Evolutionary conservation across 2,888 invertebrate species (phyloP).

Genomic region (Cheilosia grossa): DNA sequence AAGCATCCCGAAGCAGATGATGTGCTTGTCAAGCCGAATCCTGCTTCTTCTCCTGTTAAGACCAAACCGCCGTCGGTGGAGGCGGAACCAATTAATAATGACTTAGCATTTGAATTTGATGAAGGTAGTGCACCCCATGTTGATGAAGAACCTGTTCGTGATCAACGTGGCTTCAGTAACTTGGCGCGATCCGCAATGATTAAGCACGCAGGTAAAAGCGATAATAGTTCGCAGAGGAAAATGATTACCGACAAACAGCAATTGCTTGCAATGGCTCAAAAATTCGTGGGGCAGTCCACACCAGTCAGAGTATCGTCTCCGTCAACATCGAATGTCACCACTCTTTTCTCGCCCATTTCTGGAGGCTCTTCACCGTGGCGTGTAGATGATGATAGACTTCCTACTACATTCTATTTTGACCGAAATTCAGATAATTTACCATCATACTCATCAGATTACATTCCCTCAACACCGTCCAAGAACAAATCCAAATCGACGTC

Average conservation of each 20-base stretch:
- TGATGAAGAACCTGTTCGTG: slow-evolving; percentile 16
- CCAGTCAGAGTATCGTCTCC: slow-evolving; percentile 76
- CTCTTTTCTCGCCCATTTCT: slow-evolving; percentile 77
- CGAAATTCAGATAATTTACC: slow-evolving; percentile 80
- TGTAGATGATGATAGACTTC: slow-evolving; percentile 78
- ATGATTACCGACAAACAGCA: slow-evolving; percentile 69
- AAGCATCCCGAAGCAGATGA: slow-evolving; percentile 6
- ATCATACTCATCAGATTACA: slow-evolving; percentile 81
- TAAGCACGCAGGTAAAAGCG: slow-evolving; percentile 76
- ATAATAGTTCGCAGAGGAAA: slow-evolving; percentile 53
- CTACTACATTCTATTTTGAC: slow-evolving; percentile 79
- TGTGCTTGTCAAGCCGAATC: slow-evolving; percentile 1
- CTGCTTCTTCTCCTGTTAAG: not conserved
- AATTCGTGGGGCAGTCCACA: slow-evolving; percentile 78
- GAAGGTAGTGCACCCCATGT: not conserved
- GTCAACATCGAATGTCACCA: not conserved
- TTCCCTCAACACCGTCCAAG: slow-evolving; percentile 76
- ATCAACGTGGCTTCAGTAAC: slow-evolving; percentile 76
- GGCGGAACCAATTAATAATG: not conserved
- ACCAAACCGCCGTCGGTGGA: not conserved
- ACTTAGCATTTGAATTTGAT: slow-evolving; percentile 1
- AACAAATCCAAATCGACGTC: slow-evolving; percentile 70
- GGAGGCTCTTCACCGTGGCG: slow-evolving; percentile 80
- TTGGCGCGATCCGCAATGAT: slow-evolving; percentile 79
- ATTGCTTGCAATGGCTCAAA: slow-evolving; percentile 78